Evolutionary conservation across 2,888 invertebrate genomes (phyloP), one percentile per base, ranked within the genome.

Genomic region (Spatulosminthurus flaviceps): DNA sequence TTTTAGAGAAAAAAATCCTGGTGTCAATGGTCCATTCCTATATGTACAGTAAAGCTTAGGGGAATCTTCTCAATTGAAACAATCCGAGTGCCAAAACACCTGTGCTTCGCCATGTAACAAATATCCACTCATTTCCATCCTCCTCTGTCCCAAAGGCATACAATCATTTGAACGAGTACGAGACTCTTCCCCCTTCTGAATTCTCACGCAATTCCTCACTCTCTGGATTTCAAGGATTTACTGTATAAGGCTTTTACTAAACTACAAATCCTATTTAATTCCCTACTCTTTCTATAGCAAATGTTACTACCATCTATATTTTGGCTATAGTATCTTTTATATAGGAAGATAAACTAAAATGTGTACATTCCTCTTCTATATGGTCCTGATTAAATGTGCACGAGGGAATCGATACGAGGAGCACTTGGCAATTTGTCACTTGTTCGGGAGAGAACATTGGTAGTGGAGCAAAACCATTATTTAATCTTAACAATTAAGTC

Each of bases 341-440:
- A n/a, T n/a, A n/a, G n/a, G n/a, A n/a, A n/a, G n/a, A n/a, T n/a
- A n/a, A n/a, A 34, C 34, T 34, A 7, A 34, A 4, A 4, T 34
- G n/a, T n/a, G n/a, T 9, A 34, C 34, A 7, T 34, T 34, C 34
- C 34, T 34, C 9, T 34, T 34, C 34, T 51, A 51, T n/a, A n/a
- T 19, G 2, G 19, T 9, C n/a, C 51, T 51, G 51, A 51, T 51
- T 51, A 51, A 51, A 51, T 19, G 51, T 34, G 34, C 5, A 9
- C 4, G 34, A 34, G 16, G 1, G 16, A 51, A 51, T n/a, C 19
- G n/a, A 51, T 51, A n/a, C 19, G 51, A 16, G 16, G 51, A 51
- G 51, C 51, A 51, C 51, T 51, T 51, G 51, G 51, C 51, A 51
- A 19, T 51, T 51, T 51, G 51, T 51, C 51, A 51, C 51, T 51